A percentile compares a stretch with the other conserved stretches of the same genome.
Conservation (phyloP, 2,888 invertebrate species). For the Drosophila barbarae region DNA sequence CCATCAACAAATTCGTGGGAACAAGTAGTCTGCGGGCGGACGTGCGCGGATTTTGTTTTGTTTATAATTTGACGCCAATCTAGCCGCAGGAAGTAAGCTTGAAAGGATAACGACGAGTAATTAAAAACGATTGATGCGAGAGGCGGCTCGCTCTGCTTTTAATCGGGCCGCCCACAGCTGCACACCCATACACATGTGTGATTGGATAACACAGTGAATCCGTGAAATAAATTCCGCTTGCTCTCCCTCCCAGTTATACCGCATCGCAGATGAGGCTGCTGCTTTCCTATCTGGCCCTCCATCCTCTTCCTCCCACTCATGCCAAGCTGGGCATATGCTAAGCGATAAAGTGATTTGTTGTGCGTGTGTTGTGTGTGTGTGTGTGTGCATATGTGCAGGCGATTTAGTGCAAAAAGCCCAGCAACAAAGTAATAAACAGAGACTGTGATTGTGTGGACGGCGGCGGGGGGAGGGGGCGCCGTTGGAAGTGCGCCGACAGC, state of each 20-base stretch:
- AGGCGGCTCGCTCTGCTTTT: not conserved
- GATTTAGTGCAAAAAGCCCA: conserved; percentile 20
- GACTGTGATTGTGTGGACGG: conserved; percentile 21
- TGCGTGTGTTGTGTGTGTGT: conserved; percentile 13
- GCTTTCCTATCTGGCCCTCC: conserved; percentile 4
- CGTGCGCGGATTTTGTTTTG: conserved; percentile 46
- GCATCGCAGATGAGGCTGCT: conserved; percentile 10
- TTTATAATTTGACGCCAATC: conserved; percentile 23
- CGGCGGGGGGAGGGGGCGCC: no score
- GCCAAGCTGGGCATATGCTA: conserved; percentile 25
- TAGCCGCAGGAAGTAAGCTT: conserved; percentile 54
- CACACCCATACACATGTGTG: conserved; percentile 25
- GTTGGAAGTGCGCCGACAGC: conserved; percentile 9
- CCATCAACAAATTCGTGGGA: conserved; percentile 59
- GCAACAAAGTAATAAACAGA: conserved; percentile 36
- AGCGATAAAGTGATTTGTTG: conserved; percentile 24
- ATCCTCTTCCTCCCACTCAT: not conserved
- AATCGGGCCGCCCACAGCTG: conserved; percentile 5
- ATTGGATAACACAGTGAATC: conserved; percentile 35
- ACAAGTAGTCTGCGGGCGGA: conserved; percentile 66
- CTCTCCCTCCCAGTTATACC: conserved; percentile 4
- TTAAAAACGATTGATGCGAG: not conserved
- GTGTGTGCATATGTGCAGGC: conserved; percentile 19
- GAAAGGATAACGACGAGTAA: conserved; percentile 27
- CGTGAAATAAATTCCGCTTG: conserved; percentile 30